Evolutionary conservation across 2,797 vertebrate genomes (phyloP).

Genomic region (Gymnocypris eckloni): DNA sequence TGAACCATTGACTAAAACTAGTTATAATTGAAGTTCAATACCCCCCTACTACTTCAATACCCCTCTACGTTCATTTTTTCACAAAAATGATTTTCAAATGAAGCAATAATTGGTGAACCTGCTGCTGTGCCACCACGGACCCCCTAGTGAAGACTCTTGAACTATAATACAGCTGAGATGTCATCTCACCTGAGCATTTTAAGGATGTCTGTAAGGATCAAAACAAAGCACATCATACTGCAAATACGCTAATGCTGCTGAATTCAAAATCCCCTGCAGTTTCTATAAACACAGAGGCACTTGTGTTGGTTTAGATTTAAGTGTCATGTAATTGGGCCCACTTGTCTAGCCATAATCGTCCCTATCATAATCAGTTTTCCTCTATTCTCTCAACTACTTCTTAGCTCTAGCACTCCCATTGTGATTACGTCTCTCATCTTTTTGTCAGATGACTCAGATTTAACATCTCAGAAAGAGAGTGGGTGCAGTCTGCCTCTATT

Average conservation of each 20-base stretch:
- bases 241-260: background rate
- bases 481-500: slow-evolving; percentile 23
- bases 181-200: slow-evolving; percentile 8
- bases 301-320: slow-evolving; percentile 39
- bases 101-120: slow-evolving; percentile 3
- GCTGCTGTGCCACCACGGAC: background rate
- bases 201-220: background rate
- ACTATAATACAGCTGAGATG: background rate
- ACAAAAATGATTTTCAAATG: background rate
- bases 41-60: no score
- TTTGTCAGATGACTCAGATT: slow-evolving; percentile 32
- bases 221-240: background rate
- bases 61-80: background rate
- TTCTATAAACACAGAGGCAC: background rate
- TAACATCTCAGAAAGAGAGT: slow-evolving; percentile 31
- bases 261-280: slow-evolving; percentile 2
- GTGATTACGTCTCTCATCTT: slow-evolving; percentile 33
- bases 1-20: background rate
- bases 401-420: slow-evolving; percentile 1
- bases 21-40: background rate
- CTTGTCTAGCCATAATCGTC: slow-evolving; percentile 33
- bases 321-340: slow-evolving; percentile 13
- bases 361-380: slow-evolving; percentile 34
- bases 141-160: background rate
- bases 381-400: slow-evolving; percentile 9